Evolutionary conservation across 1,140 invertebrate genomes (phyloP).

Genomic region (Ips nitidus): DNA sequence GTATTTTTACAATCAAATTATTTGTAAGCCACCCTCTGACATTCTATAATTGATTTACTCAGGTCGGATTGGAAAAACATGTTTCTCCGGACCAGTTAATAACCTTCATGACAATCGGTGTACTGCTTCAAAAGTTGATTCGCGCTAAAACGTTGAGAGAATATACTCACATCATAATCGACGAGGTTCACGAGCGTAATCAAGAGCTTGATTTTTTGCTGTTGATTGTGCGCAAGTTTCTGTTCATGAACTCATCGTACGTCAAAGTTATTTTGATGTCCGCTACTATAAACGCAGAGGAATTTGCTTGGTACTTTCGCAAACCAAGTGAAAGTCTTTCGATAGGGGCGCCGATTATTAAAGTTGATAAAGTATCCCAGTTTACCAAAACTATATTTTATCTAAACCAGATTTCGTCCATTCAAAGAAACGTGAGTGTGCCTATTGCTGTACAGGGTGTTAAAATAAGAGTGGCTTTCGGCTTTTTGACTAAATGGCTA

Average conservation of each 20-base stretch:
- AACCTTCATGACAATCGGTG: constrained; percentile 84
- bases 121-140: constrained; percentile 74
- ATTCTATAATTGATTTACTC: constrained; percentile 5
- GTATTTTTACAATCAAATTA: constrained; percentile 41
- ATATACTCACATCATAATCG: constrained; percentile 91
- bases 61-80: constrained; percentile 59
- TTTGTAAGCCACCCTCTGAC: background rate
- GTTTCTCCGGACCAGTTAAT: constrained; percentile 73
- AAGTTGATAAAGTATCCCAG: constrained; percentile 56
- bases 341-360: constrained; percentile 56
- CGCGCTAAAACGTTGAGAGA: constrained; percentile 62
- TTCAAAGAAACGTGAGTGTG: constrained; percentile 40
- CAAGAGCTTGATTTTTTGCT: constrained; percentile 91
- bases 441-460: background rate
- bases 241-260: constrained; percentile 68
- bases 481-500: no score
- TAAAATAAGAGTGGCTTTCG: no score
- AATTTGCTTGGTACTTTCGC: constrained; percentile 75
- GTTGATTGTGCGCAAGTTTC: constrained; percentile 77
- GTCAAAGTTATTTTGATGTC: constrained; percentile 85
- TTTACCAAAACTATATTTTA: constrained; percentile 67
- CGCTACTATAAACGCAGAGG: constrained; percentile 75
- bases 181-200: constrained; percentile 95
- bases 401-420: constrained; percentile 61
- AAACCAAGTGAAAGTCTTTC: constrained; percentile 16